Base-by-base conservation (phyloP, 2,888 invertebrate species). In the Cosmorhoe ocellata region DNA sequence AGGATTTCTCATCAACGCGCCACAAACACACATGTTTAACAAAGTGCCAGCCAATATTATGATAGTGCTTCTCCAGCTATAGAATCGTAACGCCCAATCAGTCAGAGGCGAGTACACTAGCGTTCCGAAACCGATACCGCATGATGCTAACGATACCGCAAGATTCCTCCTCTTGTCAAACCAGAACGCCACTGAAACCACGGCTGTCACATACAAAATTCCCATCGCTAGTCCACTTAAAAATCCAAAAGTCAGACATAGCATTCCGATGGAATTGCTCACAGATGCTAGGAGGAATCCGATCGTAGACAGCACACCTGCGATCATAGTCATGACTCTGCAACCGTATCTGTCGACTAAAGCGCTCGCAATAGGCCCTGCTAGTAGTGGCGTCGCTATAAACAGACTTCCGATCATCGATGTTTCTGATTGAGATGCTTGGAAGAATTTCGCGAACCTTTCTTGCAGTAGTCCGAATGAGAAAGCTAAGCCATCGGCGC, bases 401-500 rank as follows among this genome's bases (percentile, higher is more conserved):
- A 98, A 97, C 22, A 98, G 82, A 45, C 97, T 96, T 1, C 97
- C 97, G 48, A 98, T 95, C 92, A 96, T 93, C 0, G 98, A 95
- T 0, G 98, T 97, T 62, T 94, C 94, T 2, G 96, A 94, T 63
- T 96, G 95, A 7, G 94, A 94, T 22, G 95, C 94, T 10, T 93
- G 91, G 72, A 97, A 98, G 67, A 95, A 94, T 6, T 91, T 81
- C 11, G 95, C 90, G 65, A 98, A 94, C 71, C 96, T 94, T 9
- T 95, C 94, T 72, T 95, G 97, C 8, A 98, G 88, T 6, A 98
- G 90, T 0, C 98, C 98, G 72, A 98, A 98, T 0, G 97, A 97
- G 78, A 98, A 97, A 6, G 96, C 96, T 33, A 98, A 92, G 0
- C 98, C 98, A 76, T 98, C 98, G 28, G 97, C 96, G 46, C 98